Conservation (phyloP, 2,797 vertebrate species). For the Periophthalmus magnuspinnatus region DNA sequence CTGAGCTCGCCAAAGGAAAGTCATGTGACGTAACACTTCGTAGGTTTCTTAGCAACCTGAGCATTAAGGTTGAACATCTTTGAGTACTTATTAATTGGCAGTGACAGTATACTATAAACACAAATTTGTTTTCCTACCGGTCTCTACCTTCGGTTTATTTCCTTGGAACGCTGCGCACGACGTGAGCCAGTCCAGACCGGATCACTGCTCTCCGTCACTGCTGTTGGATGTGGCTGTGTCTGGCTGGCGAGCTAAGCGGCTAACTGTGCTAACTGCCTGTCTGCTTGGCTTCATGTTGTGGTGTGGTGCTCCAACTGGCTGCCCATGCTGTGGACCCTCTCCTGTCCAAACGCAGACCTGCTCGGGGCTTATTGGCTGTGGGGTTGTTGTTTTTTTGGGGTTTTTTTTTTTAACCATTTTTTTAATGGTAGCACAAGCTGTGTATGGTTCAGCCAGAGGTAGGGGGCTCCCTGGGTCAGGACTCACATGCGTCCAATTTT, state of each 20-base stretch:
- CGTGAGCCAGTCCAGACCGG: conserved; percentile 51
- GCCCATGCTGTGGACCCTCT: conserved; percentile 12
- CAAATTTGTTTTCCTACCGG: neutral
- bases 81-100: neutral
- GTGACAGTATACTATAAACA: neutral
- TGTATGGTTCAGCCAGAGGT: conserved; percentile 64
- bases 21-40: neutral
- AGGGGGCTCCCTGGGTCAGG: conserved; percentile 29
- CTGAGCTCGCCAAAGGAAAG: neutral
- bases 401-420: too few species aligned
- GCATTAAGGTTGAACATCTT: neutral
- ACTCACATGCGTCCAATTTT: conserved; percentile 10
- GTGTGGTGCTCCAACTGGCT: conserved; percentile 47
- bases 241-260: conserved; percentile 27
- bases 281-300: conserved; percentile 41
- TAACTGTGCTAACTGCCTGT: conserved; percentile 51
- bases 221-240: conserved; percentile 41
- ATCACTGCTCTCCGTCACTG: conserved; percentile 67
- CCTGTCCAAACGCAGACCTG: conserved; percentile 2
- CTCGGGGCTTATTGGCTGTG: conserved; percentile 33
- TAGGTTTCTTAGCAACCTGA: neutral
- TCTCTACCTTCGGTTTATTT: conserved; percentile 42
- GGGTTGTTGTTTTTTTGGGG: conserved; percentile 26
- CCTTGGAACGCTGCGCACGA: conserved; percentile 56
- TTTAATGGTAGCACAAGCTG: conserved; percentile 56